Conservation (phyloP, 2,113 vertebrate species). For the Loxodonta africana region DNA sequence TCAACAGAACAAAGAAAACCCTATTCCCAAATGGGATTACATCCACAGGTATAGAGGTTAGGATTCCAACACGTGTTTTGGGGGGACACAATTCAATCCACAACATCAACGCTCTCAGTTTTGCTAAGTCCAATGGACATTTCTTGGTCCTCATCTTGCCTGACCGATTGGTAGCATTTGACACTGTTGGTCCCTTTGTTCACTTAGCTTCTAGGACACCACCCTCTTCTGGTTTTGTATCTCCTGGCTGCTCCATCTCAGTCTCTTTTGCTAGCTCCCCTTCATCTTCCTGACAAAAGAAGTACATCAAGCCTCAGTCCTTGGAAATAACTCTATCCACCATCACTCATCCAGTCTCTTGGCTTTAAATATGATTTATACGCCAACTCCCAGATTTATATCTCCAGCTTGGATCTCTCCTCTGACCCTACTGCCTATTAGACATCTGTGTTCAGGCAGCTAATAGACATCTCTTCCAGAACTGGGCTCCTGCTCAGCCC, state of each 20-base stretch:
- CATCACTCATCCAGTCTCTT: neutral
- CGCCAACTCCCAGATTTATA: neutral
- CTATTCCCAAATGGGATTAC: neutral
- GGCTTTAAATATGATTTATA: neutral
- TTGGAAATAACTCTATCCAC: neutral
- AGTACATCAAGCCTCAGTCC: neutral
- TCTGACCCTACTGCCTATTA: neutral
- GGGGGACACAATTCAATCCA: neutral
- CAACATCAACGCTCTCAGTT: neutral
- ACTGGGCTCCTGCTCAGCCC: neutral
- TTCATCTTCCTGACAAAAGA: neutral
- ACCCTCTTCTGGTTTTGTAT: neutral
- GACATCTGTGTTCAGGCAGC: neutral
- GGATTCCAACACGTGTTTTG: neutral
- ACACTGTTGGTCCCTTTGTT: rapidly evolving
- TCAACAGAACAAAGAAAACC: neutral
- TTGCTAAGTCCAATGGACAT: neutral
- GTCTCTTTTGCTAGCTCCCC: neutral
- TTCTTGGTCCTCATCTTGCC: neutral
- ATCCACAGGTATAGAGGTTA: neutral
- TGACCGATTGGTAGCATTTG: neutral
- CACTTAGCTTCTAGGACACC: neutral
- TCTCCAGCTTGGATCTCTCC: neutral
- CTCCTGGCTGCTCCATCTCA: neutral
- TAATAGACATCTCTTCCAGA: neutral